phyloP scores from a whole-genome alignment of 23 tunicate species.

The Diplosoma virens region DNA sequence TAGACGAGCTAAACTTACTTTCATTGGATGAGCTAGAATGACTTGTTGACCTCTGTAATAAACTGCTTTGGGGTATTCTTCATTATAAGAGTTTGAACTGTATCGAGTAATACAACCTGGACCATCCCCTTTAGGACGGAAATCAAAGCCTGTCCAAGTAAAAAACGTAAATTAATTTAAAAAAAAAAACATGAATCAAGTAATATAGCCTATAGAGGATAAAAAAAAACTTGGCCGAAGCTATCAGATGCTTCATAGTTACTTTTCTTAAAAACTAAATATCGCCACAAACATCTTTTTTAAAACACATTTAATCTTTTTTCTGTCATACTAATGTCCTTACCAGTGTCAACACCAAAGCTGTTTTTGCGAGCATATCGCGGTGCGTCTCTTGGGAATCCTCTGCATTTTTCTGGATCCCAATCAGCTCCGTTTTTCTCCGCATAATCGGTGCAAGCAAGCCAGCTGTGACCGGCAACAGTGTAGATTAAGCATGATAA shows the following conservation, averaged over 20 bases:
- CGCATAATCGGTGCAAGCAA: constrained; percentile 90
- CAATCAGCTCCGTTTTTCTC: constrained; percentile 84
- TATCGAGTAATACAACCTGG: constrained; percentile 18
- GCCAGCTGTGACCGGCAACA: constrained; percentile 67
- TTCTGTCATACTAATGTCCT: too few species aligned
- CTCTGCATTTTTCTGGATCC: constrained; percentile 73
- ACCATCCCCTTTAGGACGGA: neutral
- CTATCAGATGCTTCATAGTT: too few species aligned
- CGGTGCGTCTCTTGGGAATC: constrained; percentile 63
- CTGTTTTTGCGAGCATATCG: constrained; percentile 37
- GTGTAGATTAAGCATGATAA: neutral
- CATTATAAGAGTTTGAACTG: neutral
- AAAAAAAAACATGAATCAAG: too few species aligned
- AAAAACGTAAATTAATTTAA: neutral
- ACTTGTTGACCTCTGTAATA: constrained; percentile 94
- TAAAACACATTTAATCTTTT: too few species aligned
- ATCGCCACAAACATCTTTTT: too few species aligned
- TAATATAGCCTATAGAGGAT: too few species aligned
- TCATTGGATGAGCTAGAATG: constrained; percentile 94
- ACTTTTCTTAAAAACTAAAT: too few species aligned
- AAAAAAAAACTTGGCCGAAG: too few species aligned
- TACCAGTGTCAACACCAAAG: constrained; percentile 54
- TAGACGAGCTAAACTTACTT: too few species aligned
- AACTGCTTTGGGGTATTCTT: constrained; percentile 57
- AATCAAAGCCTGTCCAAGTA: constrained; percentile 30